Conservation (phyloP, 2,113 vertebrate genomes). For the Saccopteryx bilineata region DNA sequence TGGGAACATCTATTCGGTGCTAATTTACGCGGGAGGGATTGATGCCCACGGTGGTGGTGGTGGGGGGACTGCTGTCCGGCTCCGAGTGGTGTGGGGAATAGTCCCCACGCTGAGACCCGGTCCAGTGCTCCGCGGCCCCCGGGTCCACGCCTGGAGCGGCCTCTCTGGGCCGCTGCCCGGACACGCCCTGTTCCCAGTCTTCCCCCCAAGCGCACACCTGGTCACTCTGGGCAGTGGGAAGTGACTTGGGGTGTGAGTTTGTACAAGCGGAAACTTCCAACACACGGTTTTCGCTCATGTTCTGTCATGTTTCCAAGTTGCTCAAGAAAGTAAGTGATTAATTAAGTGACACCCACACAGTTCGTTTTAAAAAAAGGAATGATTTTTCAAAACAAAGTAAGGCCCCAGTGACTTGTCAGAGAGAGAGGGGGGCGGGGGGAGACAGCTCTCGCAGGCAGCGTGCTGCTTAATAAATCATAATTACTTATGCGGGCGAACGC, state of each 20-base stretch:
- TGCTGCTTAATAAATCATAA: slow-evolving; percentile 61
- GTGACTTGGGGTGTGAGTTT: not conserved
- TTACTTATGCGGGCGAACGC: not conserved
- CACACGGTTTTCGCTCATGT: not conserved
- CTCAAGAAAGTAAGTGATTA: slow-evolving; percentile 51
- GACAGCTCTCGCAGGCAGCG: not conserved
- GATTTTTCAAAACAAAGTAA: slow-evolving; percentile 64
- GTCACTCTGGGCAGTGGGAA: fast-evolving
- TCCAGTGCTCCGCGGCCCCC: fast-evolving
- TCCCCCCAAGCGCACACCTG: not conserved
- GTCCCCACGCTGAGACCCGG: no score
- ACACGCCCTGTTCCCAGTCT: fast-evolving
- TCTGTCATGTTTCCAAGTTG: slow-evolving; percentile 30
- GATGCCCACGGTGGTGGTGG: not conserved
- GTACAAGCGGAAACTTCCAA: not conserved
- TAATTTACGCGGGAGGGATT: not conserved
- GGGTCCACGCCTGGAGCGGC: fast-evolving
- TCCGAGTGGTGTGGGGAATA: no score
- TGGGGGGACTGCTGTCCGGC: not conserved
- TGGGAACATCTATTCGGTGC: not conserved
- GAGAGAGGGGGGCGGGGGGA: not conserved
- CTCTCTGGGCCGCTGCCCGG: fast-evolving
- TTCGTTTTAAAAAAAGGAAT: not conserved
- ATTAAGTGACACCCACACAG: slow-evolving; percentile 56
- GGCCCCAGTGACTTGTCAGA: not conserved